These are phyloP conservation scores for Thamnaconus septentrionalis DNA, from an alignment of 2,113 vertebrate genomes.

Conservation along the genomic window DNA sequence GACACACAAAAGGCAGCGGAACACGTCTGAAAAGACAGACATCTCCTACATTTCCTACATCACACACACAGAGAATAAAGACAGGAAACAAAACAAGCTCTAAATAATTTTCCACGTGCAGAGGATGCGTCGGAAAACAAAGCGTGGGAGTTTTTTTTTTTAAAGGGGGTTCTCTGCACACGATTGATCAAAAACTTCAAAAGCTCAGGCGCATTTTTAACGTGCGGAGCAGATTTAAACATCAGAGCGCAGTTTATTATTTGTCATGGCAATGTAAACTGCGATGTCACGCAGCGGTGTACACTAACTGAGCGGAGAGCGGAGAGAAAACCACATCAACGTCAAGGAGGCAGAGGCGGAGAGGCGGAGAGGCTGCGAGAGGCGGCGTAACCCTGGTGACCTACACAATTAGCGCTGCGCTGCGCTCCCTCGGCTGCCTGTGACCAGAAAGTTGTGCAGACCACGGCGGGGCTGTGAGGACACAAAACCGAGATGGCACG, in stretches of 20 bases:
- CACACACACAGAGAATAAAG: slow-evolving; percentile 39
- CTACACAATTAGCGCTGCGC: slow-evolving; percentile 30
- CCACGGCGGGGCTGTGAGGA: slow-evolving; percentile 31
- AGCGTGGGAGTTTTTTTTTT: background rate
- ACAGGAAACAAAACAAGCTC: slow-evolving; percentile 55
- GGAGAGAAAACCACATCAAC: slow-evolving; percentile 29
- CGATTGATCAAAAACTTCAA: background rate
- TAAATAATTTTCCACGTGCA: slow-evolving; percentile 64
- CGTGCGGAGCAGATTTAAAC: slow-evolving; percentile 4
- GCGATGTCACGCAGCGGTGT: slow-evolving; percentile 45
- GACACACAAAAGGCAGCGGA: slow-evolving; percentile 73
- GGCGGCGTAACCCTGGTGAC: slow-evolving; percentile 38
- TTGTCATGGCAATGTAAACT: slow-evolving; percentile 32
- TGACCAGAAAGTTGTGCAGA: slow-evolving; percentile 18
- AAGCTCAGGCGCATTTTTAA: slow-evolving; percentile 9
- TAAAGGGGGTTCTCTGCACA: slow-evolving; percentile 19
- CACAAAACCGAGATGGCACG: slow-evolving; percentile 33
- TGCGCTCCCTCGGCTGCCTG: slow-evolving; percentile 28
- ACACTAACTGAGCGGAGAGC: slow-evolving; percentile 25
- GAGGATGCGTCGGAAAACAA: slow-evolving; percentile 11
- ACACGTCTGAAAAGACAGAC: slow-evolving; percentile 70
- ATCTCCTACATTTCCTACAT: slow-evolving; percentile 75
- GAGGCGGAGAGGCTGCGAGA: slow-evolving; percentile 23
- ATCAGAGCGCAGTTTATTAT: slow-evolving; percentile 21
- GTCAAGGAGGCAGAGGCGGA: slow-evolving; percentile 9